Evolutionary conservation across 2,888 invertebrate genomes (phyloP), one percentile per base, ranked within the genome.

Genomic region (Congeria kusceri): DNA sequence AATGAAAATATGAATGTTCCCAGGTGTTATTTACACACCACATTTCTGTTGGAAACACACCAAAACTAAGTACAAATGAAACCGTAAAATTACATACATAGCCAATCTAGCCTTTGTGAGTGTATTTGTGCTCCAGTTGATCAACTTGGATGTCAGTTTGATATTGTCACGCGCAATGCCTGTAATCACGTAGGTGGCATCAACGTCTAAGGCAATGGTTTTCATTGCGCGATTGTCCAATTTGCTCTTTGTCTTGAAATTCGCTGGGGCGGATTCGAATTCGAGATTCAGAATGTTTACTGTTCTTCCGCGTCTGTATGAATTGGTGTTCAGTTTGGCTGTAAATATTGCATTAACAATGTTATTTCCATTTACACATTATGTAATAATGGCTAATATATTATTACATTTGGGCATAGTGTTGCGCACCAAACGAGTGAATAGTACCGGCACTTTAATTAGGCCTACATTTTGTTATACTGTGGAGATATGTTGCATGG

Each of bases 141-240:
- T 86, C 39, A 87, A 39, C 68, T 89, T 89, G 23, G 81, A 75
- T 32, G 78, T 84, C 23, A 89, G 68, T 39, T 82, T 85, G 15
- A 88, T 66, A 67, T 82, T 87, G 70, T 88, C 86, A 63, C 86
- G 75, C 13, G 77, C 83, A 39, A 84, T 66, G 58, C 73, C 69
- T 18, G 84, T 86, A 18, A 89, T 84, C 27, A 85, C 74, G 72
- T 89, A 89, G n/a, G 83, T 80, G 9, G 88, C 1, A 20, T 78
- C 82, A 7, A 80, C 68, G 27, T 86, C 80, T 1, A 80, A 73
- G 7, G 83, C 73, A 9, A 84, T 28, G 7, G 84, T 78, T 46
- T 79, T 82, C 53, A 65, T 29, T 39, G 74, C 70, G 32, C 76
- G 73, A 20, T 79, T 73, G 44, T 78, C 75, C 47, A 86, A 53